A percentile compares a stretch with the other conserved stretches of the same genome.
Conservation (phyloP, 2,797 vertebrate species). For the Enteromius treurensis region DNA sequence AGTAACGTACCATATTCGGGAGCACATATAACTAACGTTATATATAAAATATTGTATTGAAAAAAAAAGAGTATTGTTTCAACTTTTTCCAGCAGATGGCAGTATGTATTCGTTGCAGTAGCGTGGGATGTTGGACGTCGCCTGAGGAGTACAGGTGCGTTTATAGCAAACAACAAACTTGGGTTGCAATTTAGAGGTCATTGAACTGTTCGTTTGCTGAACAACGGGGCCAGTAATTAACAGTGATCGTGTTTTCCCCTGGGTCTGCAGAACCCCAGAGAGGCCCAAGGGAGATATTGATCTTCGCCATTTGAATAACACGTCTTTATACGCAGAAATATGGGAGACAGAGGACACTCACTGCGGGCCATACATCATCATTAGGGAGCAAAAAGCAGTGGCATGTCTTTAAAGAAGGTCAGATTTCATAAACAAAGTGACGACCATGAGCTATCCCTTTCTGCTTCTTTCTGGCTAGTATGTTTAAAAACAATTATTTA, state of each 20-base stretch:
- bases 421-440: constrained; percentile 13
- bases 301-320: constrained; percentile 38
- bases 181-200: constrained; percentile 18
- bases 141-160: not conserved
- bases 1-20: not conserved
- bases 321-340: constrained; percentile 17
- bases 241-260: constrained; percentile 10
- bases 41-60: not conserved
- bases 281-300: constrained; percentile 31
- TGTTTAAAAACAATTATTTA: too few relatives aligned
- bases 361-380: constrained; percentile 43
- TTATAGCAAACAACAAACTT: not conserved
- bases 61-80: not conserved
- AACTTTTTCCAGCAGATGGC: constrained; percentile 27
- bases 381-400: constrained; percentile 32
- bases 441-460: not conserved
- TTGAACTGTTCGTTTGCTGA: not conserved
- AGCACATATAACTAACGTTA: not conserved
- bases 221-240: not conserved
- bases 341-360: constrained; percentile 24
- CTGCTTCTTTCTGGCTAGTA: not conserved
- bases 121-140: too few relatives aligned
- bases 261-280: constrained; percentile 2
- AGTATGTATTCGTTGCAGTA: not conserved
- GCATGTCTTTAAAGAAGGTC: constrained; percentile 30